These are phyloP conservation scores for Genyomyrus donnyi DNA, from an alignment of 2,113 vertebrate species.

Conservation along the genomic window DNA sequence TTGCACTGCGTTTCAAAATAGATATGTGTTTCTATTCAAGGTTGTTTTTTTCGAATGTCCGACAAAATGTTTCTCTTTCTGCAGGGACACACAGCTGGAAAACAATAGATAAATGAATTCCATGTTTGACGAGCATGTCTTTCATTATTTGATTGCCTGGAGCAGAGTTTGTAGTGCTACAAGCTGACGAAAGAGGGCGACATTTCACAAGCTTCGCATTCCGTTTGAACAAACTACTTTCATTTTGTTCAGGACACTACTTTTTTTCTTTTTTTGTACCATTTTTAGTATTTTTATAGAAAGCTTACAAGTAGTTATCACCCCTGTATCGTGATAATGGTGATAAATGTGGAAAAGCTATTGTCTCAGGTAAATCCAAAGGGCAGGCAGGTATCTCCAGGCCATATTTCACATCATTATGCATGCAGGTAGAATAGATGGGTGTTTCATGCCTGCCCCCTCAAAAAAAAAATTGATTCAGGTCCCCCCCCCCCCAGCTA, in stretches of 20 bases:
- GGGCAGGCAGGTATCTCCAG: background rate
- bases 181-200: conserved; percentile 43
- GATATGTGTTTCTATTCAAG: background rate
- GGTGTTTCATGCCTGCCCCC: background rate
- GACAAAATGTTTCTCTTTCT: background rate
- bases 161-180: conserved; percentile 24
- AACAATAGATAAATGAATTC: conserved; percentile 9
- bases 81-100: conserved; percentile 6
- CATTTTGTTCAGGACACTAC: background rate
- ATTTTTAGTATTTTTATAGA: background rate
- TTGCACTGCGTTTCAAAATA: background rate
- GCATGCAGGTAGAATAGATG: background rate
- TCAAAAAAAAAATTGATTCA: background rate
- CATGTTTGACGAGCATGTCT: background rate
- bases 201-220: conserved; percentile 35
- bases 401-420: background rate
- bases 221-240: background rate
- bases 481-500: too few relatives aligned
- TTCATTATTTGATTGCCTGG: conserved; percentile 11
- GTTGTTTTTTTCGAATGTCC: background rate
- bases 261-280: background rate
- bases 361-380: background rate
- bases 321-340: background rate
- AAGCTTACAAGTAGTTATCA: background rate
- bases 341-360: background rate